Evolutionary conservation across 2,113 vertebrate species (phyloP), one percentile per base, ranked within the genome.

Genomic region (Fregata magnificens): DNA sequence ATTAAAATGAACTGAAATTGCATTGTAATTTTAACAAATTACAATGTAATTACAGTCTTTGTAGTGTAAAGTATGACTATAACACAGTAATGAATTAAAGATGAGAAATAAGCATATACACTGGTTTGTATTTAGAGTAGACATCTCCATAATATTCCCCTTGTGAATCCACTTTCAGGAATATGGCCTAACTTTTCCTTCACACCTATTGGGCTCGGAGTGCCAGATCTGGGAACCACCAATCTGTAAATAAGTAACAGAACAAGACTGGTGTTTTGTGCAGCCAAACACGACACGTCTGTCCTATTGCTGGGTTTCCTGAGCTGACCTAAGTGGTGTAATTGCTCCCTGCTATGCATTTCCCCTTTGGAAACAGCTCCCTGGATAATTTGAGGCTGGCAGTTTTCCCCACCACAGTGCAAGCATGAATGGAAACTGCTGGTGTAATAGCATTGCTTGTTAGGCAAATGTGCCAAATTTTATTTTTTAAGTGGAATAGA

Each of bases 1-100:
- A 87, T 86, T 74, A 78, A 86, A 96, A 94, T 38, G 31, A 58
- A 62, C 55, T 53, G 77, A 67, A 92, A 95, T 82, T 5, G 31
- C 29, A 21, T n/a, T 56, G 50, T 82, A 92, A 87, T 86, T 89
- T 83, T 72, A 86, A 61, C 74, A 83, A 95, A 79, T n/a, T 70
- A 80, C 66, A 69, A 65, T 0, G 3, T 84, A 91, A 96, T 95
- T 94, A 65, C 55, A 86, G 52, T 18, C 65, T 88, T 86, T 53
- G 56, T 53, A 85, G 89, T 59, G n/a, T 63, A 63, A 62, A 73
- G 34, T 40, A 61, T 22, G 21, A 71, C 88, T 82, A 13, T 24
- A 86, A 84, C n/a, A 34, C 29, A 56, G 16, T 5, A 66, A 86
- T 65, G 78, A 93, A 89, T 91, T 92, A 67, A 88, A 88, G 56